Base-by-base conservation (phyloP, 2,113 vertebrate genomes). In the Xerus inauris region DNA sequence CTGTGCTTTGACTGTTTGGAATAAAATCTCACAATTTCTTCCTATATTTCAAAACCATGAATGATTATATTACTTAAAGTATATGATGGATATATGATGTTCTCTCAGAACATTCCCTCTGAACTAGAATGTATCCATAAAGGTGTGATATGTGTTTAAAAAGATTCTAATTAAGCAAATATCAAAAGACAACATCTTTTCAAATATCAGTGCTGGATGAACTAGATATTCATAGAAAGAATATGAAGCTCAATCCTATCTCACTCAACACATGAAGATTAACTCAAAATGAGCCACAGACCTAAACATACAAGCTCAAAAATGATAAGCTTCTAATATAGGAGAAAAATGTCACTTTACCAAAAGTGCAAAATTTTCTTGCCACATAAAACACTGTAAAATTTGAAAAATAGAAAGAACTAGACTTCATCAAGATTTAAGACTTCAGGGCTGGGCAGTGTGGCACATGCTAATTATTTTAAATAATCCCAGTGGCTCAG, bases 231-330 rank as follows among this genome's bases (percentile, higher is more conserved):
- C n/a, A 82, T 11, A 35, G n/a, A 35, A 90, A 86, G 90, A 94
- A 92, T 57, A 75, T 19, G 49, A 73, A 59, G 26, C 28, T 91
- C 38, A 57, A 65, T 19, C 35, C 65, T 72, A 86, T 64, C 62
- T 72, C 40, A 77, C 10, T 45, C 87, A 54, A 54, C 19, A 54
- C 40, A 42, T 80, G 93, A 79, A 92, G 93, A 65, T 64, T 54
- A 89, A 89, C 65, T 85, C 45, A 89, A 93, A 89, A 72, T 72
- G 30, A 72, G 16, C 35, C 64, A 71, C 10, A 93, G 51, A 51
- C 11, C 72, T 89, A 93, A 93, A 80, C 42, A 88, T 6, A 73
- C 90, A 90, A 81, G 45, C 73, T 86, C 30, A 86, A 89, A 80
- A 91, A 64, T 30, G 20, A 17, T 86, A 86, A 86, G 65, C 64